These are phyloP conservation scores for Chelmon rostratus DNA, from an alignment of 2,797 vertebrate species.

Conservation along the genomic window DNA sequence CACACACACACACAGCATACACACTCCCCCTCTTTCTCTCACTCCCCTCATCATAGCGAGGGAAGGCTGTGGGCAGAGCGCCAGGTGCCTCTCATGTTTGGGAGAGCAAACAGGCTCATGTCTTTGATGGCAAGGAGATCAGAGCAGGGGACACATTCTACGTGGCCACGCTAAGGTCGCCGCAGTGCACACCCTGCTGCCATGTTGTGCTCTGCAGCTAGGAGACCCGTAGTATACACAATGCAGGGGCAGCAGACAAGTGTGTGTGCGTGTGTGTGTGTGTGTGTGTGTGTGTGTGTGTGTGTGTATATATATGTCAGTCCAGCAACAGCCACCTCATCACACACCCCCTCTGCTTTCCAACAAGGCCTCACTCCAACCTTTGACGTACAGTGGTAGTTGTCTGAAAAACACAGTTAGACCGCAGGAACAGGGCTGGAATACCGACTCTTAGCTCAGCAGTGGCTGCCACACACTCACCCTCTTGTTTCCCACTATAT, in stretches of 20 bases:
- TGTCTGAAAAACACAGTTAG: constrained; percentile 42
- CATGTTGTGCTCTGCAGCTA: constrained; percentile 83
- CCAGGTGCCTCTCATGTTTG: constrained; percentile 80
- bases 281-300: constrained; percentile 42
- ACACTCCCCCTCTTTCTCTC: constrained; percentile 45
- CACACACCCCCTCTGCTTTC: constrained; percentile 41
- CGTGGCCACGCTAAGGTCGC: constrained; percentile 77
- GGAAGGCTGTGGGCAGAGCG: constrained; percentile 62
- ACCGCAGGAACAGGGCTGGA: constrained; percentile 33
- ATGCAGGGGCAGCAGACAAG: constrained; percentile 38
- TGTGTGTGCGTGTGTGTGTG: constrained; percentile 33
- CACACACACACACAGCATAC: constrained; percentile 49
- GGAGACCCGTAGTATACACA: constrained; percentile 75
- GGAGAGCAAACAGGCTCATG: constrained; percentile 78
- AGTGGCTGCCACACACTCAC: not conserved
- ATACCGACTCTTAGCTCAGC: constrained; percentile 3
- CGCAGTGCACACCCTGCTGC: constrained; percentile 69
- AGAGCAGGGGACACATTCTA: constrained; percentile 79
- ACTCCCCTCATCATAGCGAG: constrained; percentile 53
- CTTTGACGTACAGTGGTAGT: constrained; percentile 46
- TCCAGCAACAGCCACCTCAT: constrained; percentile 28
- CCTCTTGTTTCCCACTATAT: not conserved
- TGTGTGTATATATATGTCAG: constrained; percentile 13
- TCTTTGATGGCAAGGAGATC: constrained; percentile 82
- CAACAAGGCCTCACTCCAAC: constrained; percentile 43